Evolutionary conservation across 2,113 vertebrate genomes (phyloP).

Genomic region (Phocoena phocoena): DNA sequence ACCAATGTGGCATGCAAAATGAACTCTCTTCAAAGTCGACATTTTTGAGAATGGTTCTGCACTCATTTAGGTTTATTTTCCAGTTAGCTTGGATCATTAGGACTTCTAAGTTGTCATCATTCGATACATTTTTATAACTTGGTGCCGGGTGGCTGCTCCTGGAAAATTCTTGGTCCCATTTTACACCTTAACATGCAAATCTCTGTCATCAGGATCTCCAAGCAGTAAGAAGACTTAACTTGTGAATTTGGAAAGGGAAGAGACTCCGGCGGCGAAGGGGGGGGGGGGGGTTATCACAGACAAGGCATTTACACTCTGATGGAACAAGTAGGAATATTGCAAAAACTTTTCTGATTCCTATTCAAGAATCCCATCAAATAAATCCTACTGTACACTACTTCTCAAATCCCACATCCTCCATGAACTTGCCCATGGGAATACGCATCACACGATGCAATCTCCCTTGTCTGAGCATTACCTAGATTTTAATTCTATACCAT

Average conservation of each 20-base stretch:
- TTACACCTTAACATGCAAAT: conserved; percentile 53
- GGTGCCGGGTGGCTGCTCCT: neutral
- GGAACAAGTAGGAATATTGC: neutral
- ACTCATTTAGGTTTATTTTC: conserved; percentile 55
- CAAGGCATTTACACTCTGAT: neutral
- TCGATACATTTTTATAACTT: conserved; percentile 31
- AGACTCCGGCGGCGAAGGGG: neutral
- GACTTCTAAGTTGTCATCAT: conserved; percentile 31
- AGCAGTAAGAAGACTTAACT: conserved; percentile 22
- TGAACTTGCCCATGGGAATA: neutral
- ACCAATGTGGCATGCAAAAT: conserved; percentile 34
- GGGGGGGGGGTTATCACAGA: neutral
- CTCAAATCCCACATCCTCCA: neutral
- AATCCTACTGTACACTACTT: neutral
- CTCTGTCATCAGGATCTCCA: neutral
- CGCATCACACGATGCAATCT: rapidly evolving
- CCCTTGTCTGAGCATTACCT: neutral
- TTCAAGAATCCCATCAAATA: neutral
- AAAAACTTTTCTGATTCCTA: neutral
- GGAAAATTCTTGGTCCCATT: conserved; percentile 49
- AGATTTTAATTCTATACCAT: neutral
- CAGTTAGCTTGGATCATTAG: conserved; percentile 41
- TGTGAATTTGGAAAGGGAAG: neutral
- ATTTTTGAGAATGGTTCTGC: conserved; percentile 34
- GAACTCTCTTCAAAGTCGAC: conserved; percentile 27